Percentiles rank a stretch among this genome's conserved stretches.
Conservation (phyloP, 2,888 invertebrate genomes). For the Pheosia gnoma region DNA sequence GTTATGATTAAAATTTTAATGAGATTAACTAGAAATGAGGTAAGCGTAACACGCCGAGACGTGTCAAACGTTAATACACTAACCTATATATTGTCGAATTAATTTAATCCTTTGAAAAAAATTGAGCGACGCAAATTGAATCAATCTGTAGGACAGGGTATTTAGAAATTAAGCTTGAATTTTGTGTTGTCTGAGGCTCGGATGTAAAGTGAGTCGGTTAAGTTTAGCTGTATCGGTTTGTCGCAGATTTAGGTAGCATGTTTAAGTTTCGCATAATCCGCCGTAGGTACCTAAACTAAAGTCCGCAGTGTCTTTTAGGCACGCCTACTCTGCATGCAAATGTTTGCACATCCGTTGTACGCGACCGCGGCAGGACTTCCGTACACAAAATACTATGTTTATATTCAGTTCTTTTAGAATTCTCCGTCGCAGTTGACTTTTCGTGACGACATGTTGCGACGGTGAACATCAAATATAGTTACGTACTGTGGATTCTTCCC, state of each 20-base stretch:
- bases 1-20: constrained; percentile 76
- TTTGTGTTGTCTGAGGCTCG: constrained; percentile 50
- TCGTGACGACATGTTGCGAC: constrained; percentile 76
- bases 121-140: constrained; percentile 38
- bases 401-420: constrained; percentile 80
- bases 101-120: constrained; percentile 27
- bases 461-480: constrained; percentile 66
- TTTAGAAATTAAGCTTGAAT: constrained; percentile 44
- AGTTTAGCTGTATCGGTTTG: constrained; percentile 58
- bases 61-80: constrained; percentile 43
- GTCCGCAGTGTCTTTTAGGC: constrained; percentile 83
- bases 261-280: constrained; percentile 80
- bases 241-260: constrained; percentile 77
- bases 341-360: constrained; percentile 81
- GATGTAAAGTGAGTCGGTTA: constrained; percentile 58
- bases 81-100: constrained; percentile 22
- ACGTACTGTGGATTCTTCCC: constrained; percentile 60
- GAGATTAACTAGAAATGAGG: constrained; percentile 60
- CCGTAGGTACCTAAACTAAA: constrained; percentile 72
- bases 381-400: constrained; percentile 81
- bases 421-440: constrained; percentile 76
- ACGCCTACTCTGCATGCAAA: constrained; percentile 83
- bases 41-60: constrained; percentile 20
- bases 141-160: constrained; percentile 44
- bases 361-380: constrained; percentile 80